phyloP scores from a whole-genome alignment of 2,888 invertebrate genomes.

The Pristionchus fissidentatus region DNA sequence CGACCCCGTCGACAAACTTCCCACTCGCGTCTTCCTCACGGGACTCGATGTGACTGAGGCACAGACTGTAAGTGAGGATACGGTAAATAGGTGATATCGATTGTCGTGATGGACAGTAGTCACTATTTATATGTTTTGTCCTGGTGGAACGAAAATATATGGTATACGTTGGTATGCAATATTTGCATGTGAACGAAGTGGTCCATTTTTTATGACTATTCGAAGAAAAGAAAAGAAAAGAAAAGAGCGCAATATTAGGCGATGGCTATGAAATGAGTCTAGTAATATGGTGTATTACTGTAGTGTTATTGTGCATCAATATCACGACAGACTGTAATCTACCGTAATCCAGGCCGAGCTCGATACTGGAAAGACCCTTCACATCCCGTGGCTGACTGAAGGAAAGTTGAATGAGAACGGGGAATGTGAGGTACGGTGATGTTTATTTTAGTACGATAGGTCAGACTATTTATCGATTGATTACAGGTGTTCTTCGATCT shows the following conservation, averaged over 20 bases:
- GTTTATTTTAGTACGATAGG: neutral
- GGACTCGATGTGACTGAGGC: slow-evolving; percentile 89
- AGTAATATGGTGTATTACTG: neutral
- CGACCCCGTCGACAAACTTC: slow-evolving; percentile 95
- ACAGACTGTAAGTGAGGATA: slow-evolving; percentile 78
- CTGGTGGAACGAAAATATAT: no score
- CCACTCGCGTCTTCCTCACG: slow-evolving; percentile 92
- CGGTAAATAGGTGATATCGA: slow-evolving; percentile 10
- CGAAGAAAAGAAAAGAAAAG: neutral
- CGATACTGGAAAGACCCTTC: slow-evolving; percentile 94
- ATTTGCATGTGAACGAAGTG: neutral
- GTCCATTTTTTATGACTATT: neutral
- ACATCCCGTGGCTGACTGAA: slow-evolving; percentile 90
- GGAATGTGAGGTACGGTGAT: slow-evolving; percentile 83
- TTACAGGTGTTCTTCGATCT: slow-evolving; percentile 92
- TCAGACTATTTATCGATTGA: neutral
- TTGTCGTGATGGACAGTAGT: neutral
- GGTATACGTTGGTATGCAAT: no score
- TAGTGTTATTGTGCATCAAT: neutral
- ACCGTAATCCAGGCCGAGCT: slow-evolving; percentile 85
- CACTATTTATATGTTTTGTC: no score
- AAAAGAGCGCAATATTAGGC: neutral
- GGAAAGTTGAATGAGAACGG: slow-evolving; percentile 88
- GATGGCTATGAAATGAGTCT: slow-evolving; percentile 23
- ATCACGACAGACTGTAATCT: neutral